A percentile compares a stretch with the other conserved stretches of the same genome.
phyloP scores from a whole-genome alignment of 2,113 vertebrate genomes.

The Pelobates fuscus region DNA sequence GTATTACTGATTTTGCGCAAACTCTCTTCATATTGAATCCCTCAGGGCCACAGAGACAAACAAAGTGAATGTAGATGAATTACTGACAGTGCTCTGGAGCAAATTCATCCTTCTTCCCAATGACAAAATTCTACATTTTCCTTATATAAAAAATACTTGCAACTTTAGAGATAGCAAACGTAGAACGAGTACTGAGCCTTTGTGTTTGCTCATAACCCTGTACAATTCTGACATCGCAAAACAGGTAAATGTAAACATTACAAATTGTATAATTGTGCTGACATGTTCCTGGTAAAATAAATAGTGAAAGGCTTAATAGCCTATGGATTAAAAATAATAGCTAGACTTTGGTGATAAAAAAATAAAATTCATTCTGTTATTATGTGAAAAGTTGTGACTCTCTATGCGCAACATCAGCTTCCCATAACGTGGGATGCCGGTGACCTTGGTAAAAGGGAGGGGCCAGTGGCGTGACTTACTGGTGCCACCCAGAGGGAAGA shows the following conservation, averaged over 20 bases:
- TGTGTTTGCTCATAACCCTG: neutral
- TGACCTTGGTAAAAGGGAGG: no score
- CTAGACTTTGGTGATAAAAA: no score
- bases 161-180: neutral
- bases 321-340: no score
- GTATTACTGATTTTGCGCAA: slow-evolving; percentile 40
- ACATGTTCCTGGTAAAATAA: no score
- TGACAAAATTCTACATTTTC: slow-evolving; percentile 33
- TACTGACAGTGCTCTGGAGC: slow-evolving; percentile 27
- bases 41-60: slow-evolving; percentile 21
- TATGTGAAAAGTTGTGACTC: no score
- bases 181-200: neutral
- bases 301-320: no score
- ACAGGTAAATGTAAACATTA: neutral
- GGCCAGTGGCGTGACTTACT: no score
- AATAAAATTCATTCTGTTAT: no score
- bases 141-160: slow-evolving; percentile 8
- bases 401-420: no score
- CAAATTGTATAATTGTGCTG: no score
- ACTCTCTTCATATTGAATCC: slow-evolving; percentile 33
- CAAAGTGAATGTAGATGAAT: slow-evolving; percentile 49
- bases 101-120: slow-evolving; percentile 44
- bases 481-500: no score
- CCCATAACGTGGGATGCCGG: no score
- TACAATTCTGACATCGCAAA: neutral